Base-by-base conservation (phyloP, 2,797 vertebrate species). In the Rhinogobio ventralis region DNA sequence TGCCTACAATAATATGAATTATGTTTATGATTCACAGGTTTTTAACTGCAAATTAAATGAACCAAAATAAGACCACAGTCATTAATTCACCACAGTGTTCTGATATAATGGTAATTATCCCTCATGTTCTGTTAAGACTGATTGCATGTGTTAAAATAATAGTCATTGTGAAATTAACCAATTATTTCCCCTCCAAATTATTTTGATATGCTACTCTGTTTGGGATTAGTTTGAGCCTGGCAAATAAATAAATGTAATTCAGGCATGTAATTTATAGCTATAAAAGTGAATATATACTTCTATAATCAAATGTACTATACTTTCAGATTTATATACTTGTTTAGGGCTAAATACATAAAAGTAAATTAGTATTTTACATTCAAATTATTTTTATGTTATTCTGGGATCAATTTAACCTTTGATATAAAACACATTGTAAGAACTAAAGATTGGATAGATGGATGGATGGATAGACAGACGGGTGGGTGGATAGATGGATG, bases 71-170 rank as follows among this genome's bases (percentile, higher is more conserved):
- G 45, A 49, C 0, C 1, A 15, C 73, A 57, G 36, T 76, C 30
- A 76, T n/a, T 76, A n/a, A 57, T 76, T 39, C 33, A 76, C 53
- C 73, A 36, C 30, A 55, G 51, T n/a, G 51, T 39, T 74, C 46
- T 74, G 46, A 28, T 23, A 33, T 53, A 33, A 74, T 53, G 49
- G 5, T 53, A 53, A 74, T 53, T 74, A 74, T 53, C 2, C 46
- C 10, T 33, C 20, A 33, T 53, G 72, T 74, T 53, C 72, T 49
- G 71, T 49, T 17, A 49, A 49, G 46, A 74, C 11, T 74, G 72
- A 74, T 23, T 74, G 17, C 25, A 51, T 7, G 10, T 23, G 46
- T 53, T 11, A 53, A 67, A 74, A 33, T 53, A 53, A 33, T 13
- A 53, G 28, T 33, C 1, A 53, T 74, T 33, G 19, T 51, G 17